Conservation (phyloP, 2,888 invertebrate species). For the Conomelus anceps region DNA sequence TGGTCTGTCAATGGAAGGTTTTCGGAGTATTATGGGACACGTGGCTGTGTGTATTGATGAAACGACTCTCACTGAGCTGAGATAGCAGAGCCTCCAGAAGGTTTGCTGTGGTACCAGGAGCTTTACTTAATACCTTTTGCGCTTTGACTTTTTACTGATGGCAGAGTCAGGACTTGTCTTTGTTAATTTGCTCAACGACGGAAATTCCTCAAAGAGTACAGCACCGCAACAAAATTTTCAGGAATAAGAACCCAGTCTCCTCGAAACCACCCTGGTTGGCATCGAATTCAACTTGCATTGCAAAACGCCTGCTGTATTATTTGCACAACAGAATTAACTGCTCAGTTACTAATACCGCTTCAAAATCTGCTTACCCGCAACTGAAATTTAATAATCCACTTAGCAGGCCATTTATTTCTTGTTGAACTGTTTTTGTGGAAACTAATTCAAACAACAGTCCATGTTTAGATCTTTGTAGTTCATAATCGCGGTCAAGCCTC, state of each 20-base stretch:
- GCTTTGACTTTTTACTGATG: neutral
- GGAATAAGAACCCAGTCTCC: neutral
- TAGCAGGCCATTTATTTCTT: neutral
- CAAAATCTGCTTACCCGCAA: neutral
- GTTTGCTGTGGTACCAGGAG: neutral
- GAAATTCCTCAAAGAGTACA: neutral
- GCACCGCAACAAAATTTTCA: neutral
- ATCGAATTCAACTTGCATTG: neutral
- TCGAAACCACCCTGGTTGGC: neutral
- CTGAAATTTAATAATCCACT: neutral
- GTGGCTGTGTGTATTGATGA: neutral
- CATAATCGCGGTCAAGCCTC: neutral
- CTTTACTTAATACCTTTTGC: slow-evolving; percentile 8
- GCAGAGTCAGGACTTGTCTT: neutral
- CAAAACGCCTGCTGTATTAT: neutral
- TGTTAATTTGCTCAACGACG: slow-evolving; percentile 1
- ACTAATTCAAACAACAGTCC: neutral
- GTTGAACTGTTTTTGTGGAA: neutral
- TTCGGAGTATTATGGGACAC: neutral
- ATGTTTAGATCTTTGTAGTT: neutral
- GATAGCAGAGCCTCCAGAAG: neutral
- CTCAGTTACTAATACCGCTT: neutral
- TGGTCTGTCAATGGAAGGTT: neutral
- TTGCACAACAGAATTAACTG: neutral
- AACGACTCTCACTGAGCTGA: neutral